Percentiles rank a stretch among this genome's conserved stretches.
Conservation (phyloP, 1,140 invertebrate species). For the Neuroterus valhalla region DNA sequence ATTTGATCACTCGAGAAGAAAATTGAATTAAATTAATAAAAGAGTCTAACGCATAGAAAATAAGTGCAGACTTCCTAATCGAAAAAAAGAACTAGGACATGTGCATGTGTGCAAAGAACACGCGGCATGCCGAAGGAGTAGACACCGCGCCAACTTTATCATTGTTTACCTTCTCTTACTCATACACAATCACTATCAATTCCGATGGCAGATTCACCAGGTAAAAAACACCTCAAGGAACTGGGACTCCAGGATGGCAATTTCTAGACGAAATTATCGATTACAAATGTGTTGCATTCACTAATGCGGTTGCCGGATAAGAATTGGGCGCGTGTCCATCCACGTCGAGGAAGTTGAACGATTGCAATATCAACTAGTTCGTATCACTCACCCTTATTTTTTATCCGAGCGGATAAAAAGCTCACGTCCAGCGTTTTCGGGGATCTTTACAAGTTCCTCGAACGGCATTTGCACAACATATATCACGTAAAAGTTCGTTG, state of each 20-base stretch:
- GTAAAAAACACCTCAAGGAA: constrained; percentile 34
- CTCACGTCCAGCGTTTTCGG: constrained; percentile 6
- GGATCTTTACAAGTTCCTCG: constrained; percentile 35
- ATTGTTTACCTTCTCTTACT: constrained; percentile 50
- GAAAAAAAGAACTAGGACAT: background rate
- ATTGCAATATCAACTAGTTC: constrained; percentile 30
- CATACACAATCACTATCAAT: constrained; percentile 21
- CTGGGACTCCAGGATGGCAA: background rate
- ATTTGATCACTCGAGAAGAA: background rate
- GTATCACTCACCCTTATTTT: constrained; percentile 35
- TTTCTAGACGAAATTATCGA: constrained; percentile 40
- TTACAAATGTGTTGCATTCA: constrained; percentile 38
- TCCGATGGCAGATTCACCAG: background rate
- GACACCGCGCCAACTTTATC: constrained; percentile 42
- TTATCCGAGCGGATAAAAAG: constrained; percentile 23
- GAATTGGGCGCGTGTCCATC: constrained; percentile 48
- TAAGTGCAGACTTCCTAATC: background rate
- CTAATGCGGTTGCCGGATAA: constrained; percentile 52
- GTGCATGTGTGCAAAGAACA: constrained; percentile 25
- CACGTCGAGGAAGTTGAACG: constrained; percentile 45
- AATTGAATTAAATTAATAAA: too few species aligned
- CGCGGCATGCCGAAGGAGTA: constrained; percentile 33
- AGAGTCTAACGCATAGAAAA: background rate
- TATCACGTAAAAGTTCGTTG: constrained; percentile 34
- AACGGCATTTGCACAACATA: constrained; percentile 41